Conservation (phyloP, 1,140 invertebrate species). For the Pissodes strobi region DNA sequence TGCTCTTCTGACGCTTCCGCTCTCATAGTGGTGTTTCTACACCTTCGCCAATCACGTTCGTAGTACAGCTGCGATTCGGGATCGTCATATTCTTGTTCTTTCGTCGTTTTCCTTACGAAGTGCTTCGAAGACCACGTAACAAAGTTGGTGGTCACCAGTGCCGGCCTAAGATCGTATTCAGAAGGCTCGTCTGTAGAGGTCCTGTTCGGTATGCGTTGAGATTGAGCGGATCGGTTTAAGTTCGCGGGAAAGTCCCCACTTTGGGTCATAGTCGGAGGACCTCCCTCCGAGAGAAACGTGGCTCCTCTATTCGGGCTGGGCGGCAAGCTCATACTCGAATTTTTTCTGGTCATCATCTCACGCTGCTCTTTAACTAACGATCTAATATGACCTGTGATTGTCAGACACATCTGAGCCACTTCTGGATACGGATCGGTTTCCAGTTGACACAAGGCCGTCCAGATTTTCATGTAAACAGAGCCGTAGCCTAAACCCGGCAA, state of each 20-base stretch:
- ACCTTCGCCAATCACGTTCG: constrained; percentile 7
- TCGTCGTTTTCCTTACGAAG: constrained; percentile 72
- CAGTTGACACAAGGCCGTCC: constrained; percentile 75
- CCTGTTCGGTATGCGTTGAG: constrained; percentile 10
- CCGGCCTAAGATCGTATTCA: constrained; percentile 47
- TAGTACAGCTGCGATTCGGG: constrained; percentile 66
- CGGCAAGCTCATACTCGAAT: constrained; percentile 52
- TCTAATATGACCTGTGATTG: constrained; percentile 77
- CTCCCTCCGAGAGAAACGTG: constrained; percentile 52
- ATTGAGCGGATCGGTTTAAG: constrained; percentile 12
- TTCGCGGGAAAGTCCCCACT: constrained; percentile 53
- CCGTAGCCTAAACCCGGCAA: constrained; percentile 50
- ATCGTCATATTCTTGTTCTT: constrained; percentile 60
- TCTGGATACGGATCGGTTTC: constrained; percentile 84
- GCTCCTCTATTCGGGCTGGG: constrained; percentile 63
- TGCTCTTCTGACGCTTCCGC: constrained; percentile 69
- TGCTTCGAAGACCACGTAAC: constrained; percentile 84
- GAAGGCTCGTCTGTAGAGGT: constrained; percentile 55
- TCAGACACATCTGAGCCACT: constrained; percentile 75
- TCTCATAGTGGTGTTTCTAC: constrained; percentile 66
- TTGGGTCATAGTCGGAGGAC: constrained; percentile 58
- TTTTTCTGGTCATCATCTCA: constrained; percentile 39
- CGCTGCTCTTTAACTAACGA: constrained; percentile 61
- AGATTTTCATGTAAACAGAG: constrained; percentile 85
- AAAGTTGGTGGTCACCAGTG: constrained; percentile 77